Percentiles rank a stretch among this genome's conserved stretches.
These are phyloP conservation scores for Tortricodes alternella DNA, from an alignment of 2,888 invertebrate genomes.

Conservation along the genomic window DNA sequence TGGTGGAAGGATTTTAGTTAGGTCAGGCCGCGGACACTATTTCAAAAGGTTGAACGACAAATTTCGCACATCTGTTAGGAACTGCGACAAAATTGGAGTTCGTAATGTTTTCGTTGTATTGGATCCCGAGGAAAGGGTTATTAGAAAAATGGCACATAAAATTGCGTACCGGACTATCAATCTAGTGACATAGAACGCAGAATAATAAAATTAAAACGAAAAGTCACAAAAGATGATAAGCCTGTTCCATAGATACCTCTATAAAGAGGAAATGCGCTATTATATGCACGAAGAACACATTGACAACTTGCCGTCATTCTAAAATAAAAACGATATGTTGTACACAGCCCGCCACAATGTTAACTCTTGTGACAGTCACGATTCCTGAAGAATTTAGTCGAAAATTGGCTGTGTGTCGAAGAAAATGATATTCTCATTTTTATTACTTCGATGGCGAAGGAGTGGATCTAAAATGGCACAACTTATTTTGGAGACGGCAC, in stretches of 20 bases:
- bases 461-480: not conserved
- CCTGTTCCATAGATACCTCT: not conserved
- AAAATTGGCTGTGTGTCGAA: slow-evolving; percentile 4
- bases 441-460: not conserved
- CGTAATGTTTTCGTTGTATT: not conserved
- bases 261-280: not conserved
- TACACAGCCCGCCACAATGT: not conserved
- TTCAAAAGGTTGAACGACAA: not conserved
- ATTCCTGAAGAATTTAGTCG: slow-evolving; percentile 1
- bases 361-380: not conserved
- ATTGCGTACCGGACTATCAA: not conserved
- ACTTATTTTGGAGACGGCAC: not conserved
- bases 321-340: not conserved
- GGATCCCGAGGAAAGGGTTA: not conserved
- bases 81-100: not conserved
- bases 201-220: not conserved
- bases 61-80: not conserved
- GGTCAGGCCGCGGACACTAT: not conserved
- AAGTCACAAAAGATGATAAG: not conserved
- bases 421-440: slow-evolving; percentile 1
- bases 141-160: not conserved
- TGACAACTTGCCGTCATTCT: not conserved
- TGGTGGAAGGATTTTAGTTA: not conserved
- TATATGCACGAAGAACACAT: not conserved
- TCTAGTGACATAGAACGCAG: not conserved